Base-by-base conservation (phyloP, 2,888 invertebrate genomes). In the Crocallis elinguaria region DNA sequence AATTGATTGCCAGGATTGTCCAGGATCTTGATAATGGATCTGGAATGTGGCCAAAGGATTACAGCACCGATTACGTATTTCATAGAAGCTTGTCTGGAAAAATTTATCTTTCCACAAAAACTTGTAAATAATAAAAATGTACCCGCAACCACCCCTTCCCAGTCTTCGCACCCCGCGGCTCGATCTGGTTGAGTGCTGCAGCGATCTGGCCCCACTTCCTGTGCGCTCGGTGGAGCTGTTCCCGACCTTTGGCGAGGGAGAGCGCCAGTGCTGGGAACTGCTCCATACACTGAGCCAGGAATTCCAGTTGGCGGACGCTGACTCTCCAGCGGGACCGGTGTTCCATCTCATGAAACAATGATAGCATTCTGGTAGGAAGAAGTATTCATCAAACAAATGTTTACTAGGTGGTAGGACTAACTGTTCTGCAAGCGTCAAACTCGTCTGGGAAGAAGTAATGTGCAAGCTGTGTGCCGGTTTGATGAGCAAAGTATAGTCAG, bases 141-240 rank as follows among this genome's bases (percentile, higher is more conserved):
- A 66, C 21, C 14, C 6, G 38, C n/a, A 44, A 13, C 72, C 72
- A 73, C 11, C 49, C 52, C 13, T 21, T 38, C 0, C 73, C 73
- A 21, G 58, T 67, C 33, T 67, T 71, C 0, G 49, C 49, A 0
- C 61, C 62, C 5, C 48, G 53, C 5, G 53, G 57, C 8, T 73
- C 62, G 0, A 67, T 60, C 49, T 69, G 60, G 27, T 73, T 73
- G 1, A 73, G 49, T 0, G 67, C 46, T 62, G n/a, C 66, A 14
- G 73, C 69, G 0, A 73, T 73, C 49, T 67, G 69, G 49, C 67
- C 65, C 72, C 72, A 73, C 57, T 66, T 57, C 5, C 62, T 27
- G 17, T 54, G 60, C 1, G 64, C 53, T 27, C 59, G 64, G 2
- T 49, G 4, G 13, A 57, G 59, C 0, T 61, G 60, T 11, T 70